phyloP scores from a whole-genome alignment of 1,140 invertebrate species.

The Drosophila willistoni region DNA sequence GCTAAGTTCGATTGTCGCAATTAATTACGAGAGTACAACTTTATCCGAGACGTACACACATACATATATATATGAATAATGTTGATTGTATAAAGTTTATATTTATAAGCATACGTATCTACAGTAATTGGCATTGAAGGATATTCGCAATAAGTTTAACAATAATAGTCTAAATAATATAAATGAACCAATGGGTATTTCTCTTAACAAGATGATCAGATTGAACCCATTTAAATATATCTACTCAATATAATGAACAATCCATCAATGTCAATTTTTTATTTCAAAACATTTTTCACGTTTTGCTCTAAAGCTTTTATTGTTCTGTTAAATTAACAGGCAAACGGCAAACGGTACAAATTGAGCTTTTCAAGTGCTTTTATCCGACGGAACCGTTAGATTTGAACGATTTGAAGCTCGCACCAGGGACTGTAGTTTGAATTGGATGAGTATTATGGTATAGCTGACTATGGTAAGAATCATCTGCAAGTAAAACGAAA shows the following conservation, averaged over 20 bases:
- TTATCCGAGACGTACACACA: slow-evolving; percentile 50
- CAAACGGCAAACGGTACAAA: not conserved
- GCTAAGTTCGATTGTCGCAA: slow-evolving; percentile 62
- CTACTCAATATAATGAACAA: slow-evolving; percentile 5
- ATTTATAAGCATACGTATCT: slow-evolving; percentile 29
- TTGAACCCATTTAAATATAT: slow-evolving; percentile 5
- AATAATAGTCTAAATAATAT: slow-evolving; percentile 67
- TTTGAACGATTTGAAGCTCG: slow-evolving; percentile 3
- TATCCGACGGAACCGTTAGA: not conserved
- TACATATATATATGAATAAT: slow-evolving; percentile 51
- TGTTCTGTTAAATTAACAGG: slow-evolving; percentile 7
- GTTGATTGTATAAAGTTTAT: slow-evolving; percentile 52
- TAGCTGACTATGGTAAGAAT: slow-evolving; percentile 55
- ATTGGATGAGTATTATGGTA: slow-evolving; percentile 60
- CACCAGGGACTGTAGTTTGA: slow-evolving; percentile 45
- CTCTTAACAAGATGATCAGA: slow-evolving; percentile 1
- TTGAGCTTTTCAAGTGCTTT: not conserved
- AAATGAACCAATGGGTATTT: slow-evolving; percentile 34
- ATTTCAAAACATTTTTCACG: not conserved
- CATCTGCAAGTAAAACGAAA: slow-evolving; percentile 36
- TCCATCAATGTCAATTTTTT: slow-evolving; percentile 5
- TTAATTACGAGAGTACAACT: slow-evolving; percentile 74
- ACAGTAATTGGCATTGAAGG: slow-evolving; percentile 43
- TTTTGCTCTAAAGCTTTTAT: not conserved
- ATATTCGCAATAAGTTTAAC: slow-evolving; percentile 58